Base-by-base conservation (phyloP, 2,888 invertebrate genomes). In the Caenorhabditis afra region DNA sequence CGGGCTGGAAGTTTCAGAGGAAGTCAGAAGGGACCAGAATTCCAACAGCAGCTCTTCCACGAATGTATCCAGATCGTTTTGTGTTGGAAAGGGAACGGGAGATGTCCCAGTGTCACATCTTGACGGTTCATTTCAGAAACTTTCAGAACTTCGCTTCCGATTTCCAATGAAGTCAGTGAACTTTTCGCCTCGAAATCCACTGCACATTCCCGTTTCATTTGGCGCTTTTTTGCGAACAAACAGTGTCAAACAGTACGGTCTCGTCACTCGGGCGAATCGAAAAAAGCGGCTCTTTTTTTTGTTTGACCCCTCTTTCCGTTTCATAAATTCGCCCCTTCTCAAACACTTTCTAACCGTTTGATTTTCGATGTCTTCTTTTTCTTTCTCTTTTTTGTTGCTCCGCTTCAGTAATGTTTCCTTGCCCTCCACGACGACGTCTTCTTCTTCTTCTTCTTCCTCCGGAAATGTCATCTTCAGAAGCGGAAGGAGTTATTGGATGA, bases 231-330 rank as follows among this genome's bases (percentile, higher is more conserved):
- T 12, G 45, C 47, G 45, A 68, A 37, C 68, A 68, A 68, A 68
- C 52, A 68, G 68, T 68, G 68, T 68, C 68, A 68, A 68, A 68
- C 45, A 59, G 59, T 68, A 52, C 41, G 35, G 18, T 49, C 35
- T 45, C 35, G 22, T 23, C 45, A 37, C 22, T 47, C 49, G 23
- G 1, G 12, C 57, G 18, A 35, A 61, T 35, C 35, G 39, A 39
- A 37, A 62, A 49, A 29, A 29, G 11, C 59, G 20, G 23, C 58
- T 29, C 50, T 50, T 41, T 50, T 67, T 49, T 59, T 68, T 58
- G 59, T 57, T 57, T 57, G 57, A 57, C 57, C 57, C 41, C 11
- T 18, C 7, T 16, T 22, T n/a, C 35, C 52, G 52, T 52, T 52
- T 52, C 3, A 29, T 5, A 5, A 52, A 52, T 52, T 23, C 52